phyloP scores from a whole-genome alignment of 2,888 invertebrate species.

The Ochropleura leucogaster region DNA sequence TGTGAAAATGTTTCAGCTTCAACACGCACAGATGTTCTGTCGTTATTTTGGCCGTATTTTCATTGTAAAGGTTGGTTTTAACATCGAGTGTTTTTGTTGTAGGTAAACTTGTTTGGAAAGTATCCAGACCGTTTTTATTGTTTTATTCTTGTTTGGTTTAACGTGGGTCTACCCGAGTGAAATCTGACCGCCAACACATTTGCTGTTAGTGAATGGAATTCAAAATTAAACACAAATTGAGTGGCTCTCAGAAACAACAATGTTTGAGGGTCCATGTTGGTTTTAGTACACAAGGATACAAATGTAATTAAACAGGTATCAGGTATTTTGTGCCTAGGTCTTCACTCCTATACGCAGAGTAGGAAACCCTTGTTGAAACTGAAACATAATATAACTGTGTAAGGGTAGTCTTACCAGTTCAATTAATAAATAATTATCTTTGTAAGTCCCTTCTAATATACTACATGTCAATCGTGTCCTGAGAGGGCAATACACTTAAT shows the following conservation, averaged over 20 bases:
- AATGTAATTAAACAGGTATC: slow-evolving; percentile 20
- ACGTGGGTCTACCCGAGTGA: slow-evolving; percentile 29
- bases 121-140: slow-evolving; percentile 44
- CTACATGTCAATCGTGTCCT: slow-evolving; percentile 30
- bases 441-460: background rate
- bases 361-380: slow-evolving; percentile 20
- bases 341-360: background rate
- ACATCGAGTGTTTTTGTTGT: slow-evolving; percentile 16
- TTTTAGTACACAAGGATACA: slow-evolving; percentile 2
- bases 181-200: slow-evolving; percentile 24
- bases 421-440: background rate
- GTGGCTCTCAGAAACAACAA: slow-evolving; percentile 23
- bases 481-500: background rate
- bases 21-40: slow-evolving; percentile 2
- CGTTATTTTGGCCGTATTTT: slow-evolving; percentile 2
- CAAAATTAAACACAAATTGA: slow-evolving; percentile 22
- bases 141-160: slow-evolving; percentile 34
- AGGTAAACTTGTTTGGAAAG: slow-evolving; percentile 33
- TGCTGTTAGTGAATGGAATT: slow-evolving; percentile 28
- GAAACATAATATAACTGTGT: slow-evolving; percentile 10
- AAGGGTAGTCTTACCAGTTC: background rate
- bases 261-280: slow-evolving; percentile 16
- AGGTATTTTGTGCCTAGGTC: background rate
- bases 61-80: slow-evolving; percentile 5
- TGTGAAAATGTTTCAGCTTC: slow-evolving; percentile 26